Evolutionary conservation across 2,888 invertebrate species (phyloP).

Genomic region (Drosophila quinaria): DNA sequence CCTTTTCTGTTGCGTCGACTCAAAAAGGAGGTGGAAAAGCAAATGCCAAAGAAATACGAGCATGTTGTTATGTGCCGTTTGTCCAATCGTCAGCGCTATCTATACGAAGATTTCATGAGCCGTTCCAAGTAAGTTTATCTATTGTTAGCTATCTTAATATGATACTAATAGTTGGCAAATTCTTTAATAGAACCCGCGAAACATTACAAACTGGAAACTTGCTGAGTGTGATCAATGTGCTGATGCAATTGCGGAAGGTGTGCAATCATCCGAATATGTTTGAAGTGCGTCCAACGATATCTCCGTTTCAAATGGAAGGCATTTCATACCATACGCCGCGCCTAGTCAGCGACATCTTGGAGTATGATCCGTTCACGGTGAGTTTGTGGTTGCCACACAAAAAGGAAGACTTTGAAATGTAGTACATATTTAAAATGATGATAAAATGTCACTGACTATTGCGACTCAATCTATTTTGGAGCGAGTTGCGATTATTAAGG

Average conservation of each 20-base stretch:
- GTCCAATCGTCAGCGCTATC: constrained; percentile 97
- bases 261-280: constrained; percentile 99
- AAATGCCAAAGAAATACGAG: constrained; percentile 98
- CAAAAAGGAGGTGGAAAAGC: constrained; percentile 98
- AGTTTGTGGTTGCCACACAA: constrained; percentile 53
- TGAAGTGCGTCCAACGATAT: constrained; percentile 97
- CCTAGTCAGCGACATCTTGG: constrained; percentile 89
- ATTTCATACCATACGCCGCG: constrained; percentile 91
- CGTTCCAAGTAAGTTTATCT: constrained; percentile 91
- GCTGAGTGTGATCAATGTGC: constrained; percentile 97
- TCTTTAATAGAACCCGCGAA: constrained; percentile 92
- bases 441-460: constrained; percentile 83
- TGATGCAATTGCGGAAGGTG: constrained; percentile 98
- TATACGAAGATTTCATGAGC: constrained; percentile 99
- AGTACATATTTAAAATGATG: constrained; percentile 80
- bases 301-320: constrained; percentile 96
- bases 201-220: constrained; percentile 97
- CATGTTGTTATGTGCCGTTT: constrained; percentile 97
- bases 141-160: not conserved
- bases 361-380: constrained; percentile 92
- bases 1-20: constrained; percentile 97
- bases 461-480: constrained; percentile 84
- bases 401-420: not conserved
- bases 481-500: constrained; percentile 72
- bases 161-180: not conserved